Percentiles rank a stretch among this genome's conserved stretches.
Evolutionary conservation across 1,140 invertebrate species (phyloP).

Genomic region (Ridgeia piscesae): DNA sequence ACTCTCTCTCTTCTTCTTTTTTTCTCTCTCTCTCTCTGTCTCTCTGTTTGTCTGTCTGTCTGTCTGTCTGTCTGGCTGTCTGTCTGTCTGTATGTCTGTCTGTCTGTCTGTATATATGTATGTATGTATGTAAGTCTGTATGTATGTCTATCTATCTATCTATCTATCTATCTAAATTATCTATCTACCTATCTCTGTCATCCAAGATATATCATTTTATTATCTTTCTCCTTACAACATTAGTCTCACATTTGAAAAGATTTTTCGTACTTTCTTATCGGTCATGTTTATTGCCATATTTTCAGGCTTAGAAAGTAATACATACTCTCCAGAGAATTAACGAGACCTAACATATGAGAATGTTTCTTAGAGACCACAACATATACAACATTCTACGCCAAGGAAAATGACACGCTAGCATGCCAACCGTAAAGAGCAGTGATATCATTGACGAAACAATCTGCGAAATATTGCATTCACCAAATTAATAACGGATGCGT

Average conservation of each 20-base stretch:
- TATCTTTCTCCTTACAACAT: background rate
- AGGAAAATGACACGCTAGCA: background rate
- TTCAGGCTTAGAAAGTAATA: background rate
- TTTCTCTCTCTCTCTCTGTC: background rate
- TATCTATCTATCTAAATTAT: background rate
- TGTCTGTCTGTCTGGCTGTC: background rate
- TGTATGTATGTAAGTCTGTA: background rate
- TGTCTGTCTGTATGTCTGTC: background rate
- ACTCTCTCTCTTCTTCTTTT: background rate
- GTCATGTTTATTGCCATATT: background rate
- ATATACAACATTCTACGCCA: background rate
- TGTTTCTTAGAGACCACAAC: background rate
- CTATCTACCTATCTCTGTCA: background rate
- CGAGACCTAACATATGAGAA: background rate
- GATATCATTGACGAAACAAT: background rate
- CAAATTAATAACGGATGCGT: background rate
- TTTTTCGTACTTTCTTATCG: no score
- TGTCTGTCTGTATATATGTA: background rate
- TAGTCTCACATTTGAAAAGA: no score
- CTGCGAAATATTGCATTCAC: constrained; percentile 1
- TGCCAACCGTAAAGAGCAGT: background rate
- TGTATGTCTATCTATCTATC: constrained; percentile 3
- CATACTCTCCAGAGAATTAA: background rate
- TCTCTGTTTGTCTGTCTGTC: background rate
- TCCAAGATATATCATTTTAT: background rate